phyloP scores from a whole-genome alignment of 2,797 vertebrate genomes.

The Petrocephalus sullivani region DNA sequence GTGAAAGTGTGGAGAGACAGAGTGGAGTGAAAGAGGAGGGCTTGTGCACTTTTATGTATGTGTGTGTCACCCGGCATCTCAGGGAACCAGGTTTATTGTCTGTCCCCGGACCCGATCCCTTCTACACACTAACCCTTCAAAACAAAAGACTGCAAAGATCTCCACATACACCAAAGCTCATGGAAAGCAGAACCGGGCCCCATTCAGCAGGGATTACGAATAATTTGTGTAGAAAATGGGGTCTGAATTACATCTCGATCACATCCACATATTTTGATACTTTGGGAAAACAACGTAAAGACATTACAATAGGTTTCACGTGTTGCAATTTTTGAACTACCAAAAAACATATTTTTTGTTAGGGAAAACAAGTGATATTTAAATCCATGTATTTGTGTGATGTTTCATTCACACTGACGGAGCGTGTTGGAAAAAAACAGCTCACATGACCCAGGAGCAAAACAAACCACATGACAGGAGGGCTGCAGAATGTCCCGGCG shows the following conservation, averaged over 20 bases:
- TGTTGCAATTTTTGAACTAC: background rate
- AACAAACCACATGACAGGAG: background rate
- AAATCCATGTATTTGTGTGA: background rate
- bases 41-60: background rate
- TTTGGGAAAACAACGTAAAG: background rate
- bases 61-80: background rate
- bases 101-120: slow-evolving; percentile 22
- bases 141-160: slow-evolving; percentile 12
- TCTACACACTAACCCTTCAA: background rate
- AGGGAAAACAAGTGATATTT: background rate
- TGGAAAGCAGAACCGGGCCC: background rate
- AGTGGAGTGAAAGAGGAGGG: background rate
- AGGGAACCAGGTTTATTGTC: slow-evolving; percentile 15
- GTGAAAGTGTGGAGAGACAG: background rate
- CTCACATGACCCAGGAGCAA: background rate
- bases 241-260: background rate
- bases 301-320: background rate
- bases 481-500: background rate
- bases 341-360: background rate
- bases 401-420: background rate
- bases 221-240: background rate
- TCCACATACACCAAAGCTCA: slow-evolving; percentile 16
- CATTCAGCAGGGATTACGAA: slow-evolving; percentile 25
- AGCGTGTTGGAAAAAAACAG: background rate
- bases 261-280: background rate